Conservation (phyloP, 1,140 invertebrate genomes). For the Dendrolimus punctatus region DNA sequence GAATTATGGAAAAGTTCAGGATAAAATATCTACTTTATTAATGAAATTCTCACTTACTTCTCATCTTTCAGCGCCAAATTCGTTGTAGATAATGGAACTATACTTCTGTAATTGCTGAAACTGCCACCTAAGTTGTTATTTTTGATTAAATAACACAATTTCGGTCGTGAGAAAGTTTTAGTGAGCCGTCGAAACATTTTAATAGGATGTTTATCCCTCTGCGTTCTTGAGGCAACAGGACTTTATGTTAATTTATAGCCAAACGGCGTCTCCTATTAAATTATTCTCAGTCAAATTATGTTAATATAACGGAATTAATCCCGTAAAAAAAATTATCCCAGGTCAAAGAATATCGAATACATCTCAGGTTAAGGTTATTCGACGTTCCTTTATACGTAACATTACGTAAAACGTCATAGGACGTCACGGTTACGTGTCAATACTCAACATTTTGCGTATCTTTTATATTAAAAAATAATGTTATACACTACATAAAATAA, state of each 20-base stretch:
- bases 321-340: not conserved
- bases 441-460: no score
- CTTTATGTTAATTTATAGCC: conserved; percentile 5
- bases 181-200: conserved; percentile 45
- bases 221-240: not conserved
- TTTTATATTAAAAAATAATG: no score
- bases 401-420: no score
- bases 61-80: conserved; percentile 41
- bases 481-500: no score
- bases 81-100: conserved; percentile 44
- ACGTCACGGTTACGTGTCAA: no score
- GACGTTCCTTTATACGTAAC: no score
- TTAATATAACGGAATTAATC: conserved; percentile 11
- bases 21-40: not conserved
- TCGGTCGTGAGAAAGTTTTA: conserved; percentile 33
- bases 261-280: conserved; percentile 4
- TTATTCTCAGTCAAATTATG: conserved; percentile 6
- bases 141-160: conserved; percentile 33
- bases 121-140: conserved; percentile 31
- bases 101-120: conserved; percentile 40
- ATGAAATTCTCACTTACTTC: conserved; percentile 40
- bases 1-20: no score
- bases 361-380: no score
- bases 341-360: no score
- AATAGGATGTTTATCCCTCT: not conserved